Conservation (phyloP, 1,140 invertebrate genomes). For the Drosophila lini region DNA sequence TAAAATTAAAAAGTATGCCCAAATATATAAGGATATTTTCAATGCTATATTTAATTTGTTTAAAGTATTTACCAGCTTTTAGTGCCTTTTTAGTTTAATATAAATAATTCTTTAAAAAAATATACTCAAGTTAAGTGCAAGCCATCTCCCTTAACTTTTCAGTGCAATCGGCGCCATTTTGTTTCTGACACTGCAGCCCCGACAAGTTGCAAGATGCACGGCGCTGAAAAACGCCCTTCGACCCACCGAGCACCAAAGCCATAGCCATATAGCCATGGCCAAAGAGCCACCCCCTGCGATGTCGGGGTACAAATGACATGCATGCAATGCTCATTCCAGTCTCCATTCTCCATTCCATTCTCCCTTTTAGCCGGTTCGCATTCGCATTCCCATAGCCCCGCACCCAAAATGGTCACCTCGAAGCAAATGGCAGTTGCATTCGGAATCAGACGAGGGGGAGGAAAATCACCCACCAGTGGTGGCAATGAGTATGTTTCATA, state of each 20-base stretch:
- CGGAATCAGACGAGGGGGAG: slow-evolving; percentile 14
- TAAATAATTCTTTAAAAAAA: too few species aligned
- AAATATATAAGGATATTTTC: too few species aligned
- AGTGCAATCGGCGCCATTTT: slow-evolving; percentile 65
- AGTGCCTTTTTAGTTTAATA: too few species aligned
- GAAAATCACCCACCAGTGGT: background rate
- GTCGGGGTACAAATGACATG: slow-evolving; percentile 78
- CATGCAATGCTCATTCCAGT: slow-evolving; percentile 66
- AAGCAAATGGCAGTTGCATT: slow-evolving; percentile 72
- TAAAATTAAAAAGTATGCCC: too few species aligned
- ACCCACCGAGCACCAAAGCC: slow-evolving; percentile 1
- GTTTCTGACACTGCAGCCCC: slow-evolving; percentile 54
- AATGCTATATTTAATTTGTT: too few species aligned
- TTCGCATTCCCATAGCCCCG: slow-evolving; percentile 30
- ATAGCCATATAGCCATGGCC: background rate
- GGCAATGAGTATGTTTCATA: background rate
- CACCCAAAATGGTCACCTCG: slow-evolving; percentile 71
- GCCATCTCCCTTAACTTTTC: background rate
- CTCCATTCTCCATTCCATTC: slow-evolving; percentile 15
- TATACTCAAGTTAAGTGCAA: too few species aligned
- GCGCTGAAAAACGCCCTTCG: slow-evolving; percentile 30
- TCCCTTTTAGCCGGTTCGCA: background rate
- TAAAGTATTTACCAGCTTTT: too few species aligned
- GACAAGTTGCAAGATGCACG: slow-evolving; percentile 58
- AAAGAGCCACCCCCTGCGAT: slow-evolving; percentile 14